phyloP scores from a whole-genome alignment of 92 coral and sea anemone genomes.

The Parazoanthus darwini region DNA sequence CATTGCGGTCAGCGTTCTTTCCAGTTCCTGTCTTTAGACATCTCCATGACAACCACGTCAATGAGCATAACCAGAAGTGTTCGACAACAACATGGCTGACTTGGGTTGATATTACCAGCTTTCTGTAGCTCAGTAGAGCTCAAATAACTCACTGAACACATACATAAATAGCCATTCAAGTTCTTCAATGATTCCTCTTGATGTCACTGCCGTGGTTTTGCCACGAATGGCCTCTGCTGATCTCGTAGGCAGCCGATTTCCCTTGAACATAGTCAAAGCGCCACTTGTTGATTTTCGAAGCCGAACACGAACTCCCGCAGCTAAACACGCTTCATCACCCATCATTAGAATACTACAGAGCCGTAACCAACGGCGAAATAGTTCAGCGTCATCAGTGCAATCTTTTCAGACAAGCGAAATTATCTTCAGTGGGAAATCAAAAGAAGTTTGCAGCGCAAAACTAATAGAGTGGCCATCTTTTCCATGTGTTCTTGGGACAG shows the following conservation, averaged over 20 bases:
- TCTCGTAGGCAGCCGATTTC: constrained; percentile 44
- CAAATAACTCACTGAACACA: background rate
- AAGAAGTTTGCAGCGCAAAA: background rate
- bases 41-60: constrained; percentile 37
- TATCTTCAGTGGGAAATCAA: background rate
- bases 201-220: constrained; percentile 48
- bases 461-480: background rate
- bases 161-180: background rate
- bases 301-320: constrained; percentile 26
- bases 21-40: background rate
- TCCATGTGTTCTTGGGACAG: background rate
- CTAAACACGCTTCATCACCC: constrained; percentile 45
- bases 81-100: background rate
- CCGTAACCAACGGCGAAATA: constrained; percentile 57
- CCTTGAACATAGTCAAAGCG: constrained; percentile 70
- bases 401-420: constrained; percentile 22
- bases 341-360: constrained; percentile 62
- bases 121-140: background rate
- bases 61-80: background rate
- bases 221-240: constrained; percentile 58
- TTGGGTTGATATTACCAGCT: background rate
- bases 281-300: constrained; percentile 47
- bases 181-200: constrained; percentile 70
- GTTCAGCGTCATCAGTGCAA: constrained; percentile 65
- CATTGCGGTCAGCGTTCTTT: constrained; percentile 33